phyloP scores from a whole-genome alignment of 2,797 vertebrate genomes.

The Cirrhinus molitorella region DNA sequence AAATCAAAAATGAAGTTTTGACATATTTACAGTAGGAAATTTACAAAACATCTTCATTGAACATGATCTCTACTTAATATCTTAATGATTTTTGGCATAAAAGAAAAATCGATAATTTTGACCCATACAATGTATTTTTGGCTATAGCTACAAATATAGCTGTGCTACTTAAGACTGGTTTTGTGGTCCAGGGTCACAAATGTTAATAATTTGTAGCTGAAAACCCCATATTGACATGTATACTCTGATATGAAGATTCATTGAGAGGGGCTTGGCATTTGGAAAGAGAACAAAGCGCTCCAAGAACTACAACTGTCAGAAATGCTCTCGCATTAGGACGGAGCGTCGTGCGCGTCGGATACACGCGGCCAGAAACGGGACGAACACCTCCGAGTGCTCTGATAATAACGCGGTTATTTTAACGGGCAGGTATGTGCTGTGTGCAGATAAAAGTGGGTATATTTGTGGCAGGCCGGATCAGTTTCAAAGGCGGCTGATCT shows the following conservation, averaged over 20 bases:
- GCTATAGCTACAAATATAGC: too few species aligned
- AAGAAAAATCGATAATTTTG: too few species aligned
- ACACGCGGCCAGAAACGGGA: constrained; percentile 71
- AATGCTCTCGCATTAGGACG: constrained; percentile 44
- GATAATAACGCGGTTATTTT: constrained; percentile 85
- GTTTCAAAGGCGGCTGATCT: constrained; percentile 79
- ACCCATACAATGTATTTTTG: too few species aligned
- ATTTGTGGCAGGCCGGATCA: constrained; percentile 81
- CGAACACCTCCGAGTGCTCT: constrained; percentile 73
- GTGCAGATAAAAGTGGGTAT: constrained; percentile 85
- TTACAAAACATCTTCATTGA: too few species aligned
- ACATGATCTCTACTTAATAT: too few species aligned
- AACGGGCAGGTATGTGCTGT: constrained; percentile 84
- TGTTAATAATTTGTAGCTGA: neutral
- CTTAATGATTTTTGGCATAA: too few species aligned
- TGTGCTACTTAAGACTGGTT: too few species aligned
- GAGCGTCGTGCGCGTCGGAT: constrained; percentile 16
- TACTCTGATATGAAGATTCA: neutral
- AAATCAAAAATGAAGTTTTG: too few species aligned
- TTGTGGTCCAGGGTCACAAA: too few species aligned
- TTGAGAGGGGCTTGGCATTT: constrained; percentile 22
- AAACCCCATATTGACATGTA: neutral
- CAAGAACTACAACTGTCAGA: constrained; percentile 41
- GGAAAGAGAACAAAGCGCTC: constrained; percentile 39
- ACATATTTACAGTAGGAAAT: too few species aligned